Evolutionary conservation across 2,797 vertebrate species (phyloP).

Genomic region (Myotis daubentonii): DNA sequence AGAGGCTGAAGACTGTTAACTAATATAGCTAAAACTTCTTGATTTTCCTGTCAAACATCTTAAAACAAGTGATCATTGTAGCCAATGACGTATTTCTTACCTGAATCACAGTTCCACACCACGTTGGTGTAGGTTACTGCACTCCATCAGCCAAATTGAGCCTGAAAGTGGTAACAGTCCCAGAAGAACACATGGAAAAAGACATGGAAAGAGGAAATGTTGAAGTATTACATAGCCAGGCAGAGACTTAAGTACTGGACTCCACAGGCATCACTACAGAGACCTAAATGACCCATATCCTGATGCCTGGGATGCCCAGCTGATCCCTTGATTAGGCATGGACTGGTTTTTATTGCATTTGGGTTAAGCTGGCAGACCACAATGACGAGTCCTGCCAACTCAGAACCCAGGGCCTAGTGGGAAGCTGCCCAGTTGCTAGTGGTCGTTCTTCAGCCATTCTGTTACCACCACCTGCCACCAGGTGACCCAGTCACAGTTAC

Average conservation of each 20-base stretch:
- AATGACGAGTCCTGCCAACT: background rate
- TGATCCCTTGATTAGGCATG: background rate
- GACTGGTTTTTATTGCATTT: background rate
- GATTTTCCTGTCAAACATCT: background rate
- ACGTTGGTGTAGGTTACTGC: background rate
- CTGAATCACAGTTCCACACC: background rate
- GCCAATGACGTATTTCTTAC: background rate
- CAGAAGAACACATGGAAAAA: background rate
- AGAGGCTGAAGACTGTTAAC: background rate
- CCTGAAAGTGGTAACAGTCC: background rate
- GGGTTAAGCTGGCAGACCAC: background rate
- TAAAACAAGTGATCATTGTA: background rate
- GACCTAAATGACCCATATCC: background rate
- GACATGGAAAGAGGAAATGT: background rate
- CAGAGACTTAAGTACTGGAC: background rate
- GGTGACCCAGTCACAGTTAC: background rate
- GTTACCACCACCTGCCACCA: background rate
- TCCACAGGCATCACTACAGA: background rate
- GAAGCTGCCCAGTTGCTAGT: background rate
- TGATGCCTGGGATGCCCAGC: background rate
- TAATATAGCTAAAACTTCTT: background rate
- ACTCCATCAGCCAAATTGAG: background rate
- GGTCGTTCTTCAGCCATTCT: background rate
- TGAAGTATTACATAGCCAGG: background rate
- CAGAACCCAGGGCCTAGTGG: background rate